Evolutionary conservation across 2,797 vertebrate species (phyloP).

Genomic region (Cheirogaleus major): DNA sequence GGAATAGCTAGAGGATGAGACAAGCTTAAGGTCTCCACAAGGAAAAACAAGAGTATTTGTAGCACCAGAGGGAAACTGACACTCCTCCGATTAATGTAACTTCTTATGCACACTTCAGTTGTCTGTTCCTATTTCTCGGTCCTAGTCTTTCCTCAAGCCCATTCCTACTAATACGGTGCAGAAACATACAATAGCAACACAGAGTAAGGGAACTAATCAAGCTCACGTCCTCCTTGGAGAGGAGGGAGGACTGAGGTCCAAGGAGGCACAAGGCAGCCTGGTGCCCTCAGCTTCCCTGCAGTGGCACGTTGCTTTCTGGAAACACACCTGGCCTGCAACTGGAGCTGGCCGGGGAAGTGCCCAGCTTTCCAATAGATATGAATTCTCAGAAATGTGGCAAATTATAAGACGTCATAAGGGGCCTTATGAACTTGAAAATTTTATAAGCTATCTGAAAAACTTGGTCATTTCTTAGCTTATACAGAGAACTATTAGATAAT

Average conservation of each 20-base stretch:
- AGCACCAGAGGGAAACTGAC: neutral
- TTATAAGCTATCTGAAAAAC: neutral
- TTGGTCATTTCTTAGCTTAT: neutral
- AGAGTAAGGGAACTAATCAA: neutral
- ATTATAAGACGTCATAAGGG: neutral
- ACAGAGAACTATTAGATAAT: neutral
- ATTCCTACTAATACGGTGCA: neutral
- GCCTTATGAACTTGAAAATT: neutral
- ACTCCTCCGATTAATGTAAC: neutral
- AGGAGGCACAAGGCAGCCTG: fast-evolving
- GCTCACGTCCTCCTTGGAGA: fast-evolving
- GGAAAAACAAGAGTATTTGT: neutral
- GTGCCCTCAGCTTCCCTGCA: fast-evolving
- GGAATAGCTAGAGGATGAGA: neutral
- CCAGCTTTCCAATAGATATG: neutral
- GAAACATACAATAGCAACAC: neutral
- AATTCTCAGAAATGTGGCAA: neutral
- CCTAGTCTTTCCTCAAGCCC: neutral
- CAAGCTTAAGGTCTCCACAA: neutral
- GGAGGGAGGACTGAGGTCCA: fast-evolving
- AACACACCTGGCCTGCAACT: fast-evolving
- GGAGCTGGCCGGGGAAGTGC: neutral
- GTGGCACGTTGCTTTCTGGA: neutral
- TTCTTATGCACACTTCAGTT: neutral
- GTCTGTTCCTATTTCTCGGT: neutral